Base-by-base conservation (phyloP, 1,140 invertebrate genomes). In the Pygmarrhopalites habei region DNA sequence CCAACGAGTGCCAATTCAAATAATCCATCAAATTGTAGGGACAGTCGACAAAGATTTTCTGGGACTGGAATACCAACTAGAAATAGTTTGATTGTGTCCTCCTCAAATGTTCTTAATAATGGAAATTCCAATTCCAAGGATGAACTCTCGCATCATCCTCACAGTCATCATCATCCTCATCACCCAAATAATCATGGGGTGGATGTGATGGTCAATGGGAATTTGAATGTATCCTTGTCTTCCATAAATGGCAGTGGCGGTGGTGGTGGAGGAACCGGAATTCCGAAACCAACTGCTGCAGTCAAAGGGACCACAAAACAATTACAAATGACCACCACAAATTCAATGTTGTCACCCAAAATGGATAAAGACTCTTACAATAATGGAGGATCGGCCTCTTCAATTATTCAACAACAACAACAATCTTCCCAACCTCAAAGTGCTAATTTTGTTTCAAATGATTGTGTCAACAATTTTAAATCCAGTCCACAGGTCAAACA, bases 221-320 rank as follows among this genome's bases (percentile, higher is more conserved):
- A 47, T 63, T 46, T 58, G 21, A 21, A 46, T 44, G 35, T 35
- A n/a, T 55, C 58, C 17, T 41, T 60, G 58, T 60, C 64, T 41
- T 53, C 64, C 15, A 51, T 46, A n/a, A 58, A 26, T 53, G 52
- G 46, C 52, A 63, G 23, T 23, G 49, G 49, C 25, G 14, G 14
- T 15, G 5, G 14, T 29, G 49, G 49, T 26, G 23, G 67, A 43
- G 78, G 80, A 5, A 90, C 86, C 10, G 87, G 87, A 17, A 88
- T 93, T 72, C 90, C 90, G 1, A 93, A 93, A 77, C 90, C 90
- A 3, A 92, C 88, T 19, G 88, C 89, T 15, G 86, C 90, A 60
- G 88, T 94, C 2, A 93, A 92, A 80, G 90, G 90, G 67, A 90
- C 86, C 10, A 74, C 74, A 15, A 76, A 77, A 35, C 15, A 5